Conservation (phyloP, 1,140 invertebrate genomes). For the Cataglyphis hispanica region DNA sequence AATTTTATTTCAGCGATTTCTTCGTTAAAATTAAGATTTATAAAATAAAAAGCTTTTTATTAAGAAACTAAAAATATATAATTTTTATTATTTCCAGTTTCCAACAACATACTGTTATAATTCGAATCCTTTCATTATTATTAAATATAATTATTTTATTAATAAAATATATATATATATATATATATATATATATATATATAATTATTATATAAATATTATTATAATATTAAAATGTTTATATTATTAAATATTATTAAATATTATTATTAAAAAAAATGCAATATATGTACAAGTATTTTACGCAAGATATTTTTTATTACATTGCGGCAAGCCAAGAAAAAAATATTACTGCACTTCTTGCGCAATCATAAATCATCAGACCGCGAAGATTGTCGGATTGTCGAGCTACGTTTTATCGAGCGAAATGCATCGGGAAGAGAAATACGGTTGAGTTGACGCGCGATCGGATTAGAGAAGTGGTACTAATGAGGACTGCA, state of each 20-base stretch:
- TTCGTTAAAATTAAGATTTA: background rate
- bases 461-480: slow-evolving; percentile 9
- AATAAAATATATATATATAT: too few relatives aligned
- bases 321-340: background rate
- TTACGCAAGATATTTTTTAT: background rate
- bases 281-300: background rate
- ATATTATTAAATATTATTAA: too few relatives aligned
- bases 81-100: background rate
- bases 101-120: too few relatives aligned
- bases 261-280: too few relatives aligned
- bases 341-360: background rate
- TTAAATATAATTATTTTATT: too few relatives aligned
- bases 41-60: slow-evolving; percentile 2
- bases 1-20: background rate
- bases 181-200: too few relatives aligned
- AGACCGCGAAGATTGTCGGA: background rate
- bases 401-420: background rate
- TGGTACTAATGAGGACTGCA: slow-evolving; percentile 13
- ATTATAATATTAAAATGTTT: too few relatives aligned
- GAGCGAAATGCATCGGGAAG: background rate
- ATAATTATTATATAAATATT: too few relatives aligned
- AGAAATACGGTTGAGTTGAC: background rate
- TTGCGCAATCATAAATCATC: background rate
- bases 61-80: background rate
- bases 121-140: too few relatives aligned